These are phyloP conservation scores for Eudyptes chrysolophus DNA, from an alignment of 2,113 vertebrate genomes.

Conservation along the genomic window DNA sequence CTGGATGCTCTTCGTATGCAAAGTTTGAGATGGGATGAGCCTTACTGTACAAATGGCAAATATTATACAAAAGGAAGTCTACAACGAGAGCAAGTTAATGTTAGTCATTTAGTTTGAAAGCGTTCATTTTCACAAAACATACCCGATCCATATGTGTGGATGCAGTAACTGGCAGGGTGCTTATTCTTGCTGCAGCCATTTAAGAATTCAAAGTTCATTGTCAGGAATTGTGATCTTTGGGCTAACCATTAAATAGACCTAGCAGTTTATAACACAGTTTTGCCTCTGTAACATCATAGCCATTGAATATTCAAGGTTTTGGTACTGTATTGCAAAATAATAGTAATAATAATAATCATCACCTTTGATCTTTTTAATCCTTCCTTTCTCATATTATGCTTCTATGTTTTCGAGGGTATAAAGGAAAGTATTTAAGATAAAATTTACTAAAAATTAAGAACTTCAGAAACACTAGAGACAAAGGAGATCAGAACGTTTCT, in stretches of 20 bases:
- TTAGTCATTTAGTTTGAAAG: not conserved
- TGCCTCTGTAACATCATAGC: not conserved
- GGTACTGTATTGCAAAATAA: not conserved
- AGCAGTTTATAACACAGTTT: not conserved
- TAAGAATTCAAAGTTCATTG: not conserved
- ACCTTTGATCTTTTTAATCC: not conserved
- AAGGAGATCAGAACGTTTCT: not conserved
- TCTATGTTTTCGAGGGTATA: not conserved
- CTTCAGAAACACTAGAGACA: not conserved
- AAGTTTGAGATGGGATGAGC: not conserved
- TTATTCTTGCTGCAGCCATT: not conserved
- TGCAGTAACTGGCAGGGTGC: not conserved
- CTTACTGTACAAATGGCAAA: not conserved
- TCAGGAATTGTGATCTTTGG: not conserved
- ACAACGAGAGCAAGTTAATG: not conserved
- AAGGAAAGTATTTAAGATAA: not conserved
- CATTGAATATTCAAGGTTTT: not conserved
- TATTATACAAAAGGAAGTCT: not conserved
- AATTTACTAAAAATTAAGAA: not conserved
- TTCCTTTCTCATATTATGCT: not conserved
- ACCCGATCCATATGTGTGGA: rapidly evolving
- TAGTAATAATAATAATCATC: not conserved
- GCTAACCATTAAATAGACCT: not conserved
- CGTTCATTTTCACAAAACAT: not conserved
- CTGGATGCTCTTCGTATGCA: rapidly evolving